Evolutionary conservation across 2,888 invertebrate species (phyloP).

Genomic region (Phrixothrix hirtus): DNA sequence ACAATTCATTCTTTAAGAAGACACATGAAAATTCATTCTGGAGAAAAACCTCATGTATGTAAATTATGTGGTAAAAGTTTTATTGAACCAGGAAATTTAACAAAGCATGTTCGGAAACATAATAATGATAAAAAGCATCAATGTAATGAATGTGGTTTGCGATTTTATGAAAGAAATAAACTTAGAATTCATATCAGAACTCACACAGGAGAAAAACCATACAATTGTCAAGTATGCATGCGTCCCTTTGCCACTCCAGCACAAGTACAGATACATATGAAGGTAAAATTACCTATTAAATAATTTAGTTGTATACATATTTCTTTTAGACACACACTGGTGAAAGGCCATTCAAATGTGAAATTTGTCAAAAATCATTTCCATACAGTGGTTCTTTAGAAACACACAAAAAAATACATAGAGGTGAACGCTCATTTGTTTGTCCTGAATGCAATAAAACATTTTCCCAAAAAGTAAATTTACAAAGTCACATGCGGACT

Average conservation of each 20-base stretch:
- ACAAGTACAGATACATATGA: slow-evolving; percentile 43
- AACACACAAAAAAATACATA: slow-evolving; percentile 42
- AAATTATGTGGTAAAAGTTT: slow-evolving; percentile 37
- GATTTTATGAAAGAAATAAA: slow-evolving; percentile 45
- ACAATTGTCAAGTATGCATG: slow-evolving; percentile 38
- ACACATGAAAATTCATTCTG: slow-evolving; percentile 32
- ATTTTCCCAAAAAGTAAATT: slow-evolving; percentile 42
- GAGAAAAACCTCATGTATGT: slow-evolving; percentile 32
- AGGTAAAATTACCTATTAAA: slow-evolving; percentile 24
- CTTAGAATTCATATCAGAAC: slow-evolving; percentile 41
- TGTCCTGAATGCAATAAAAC: slow-evolving; percentile 41
- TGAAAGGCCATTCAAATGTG: slow-evolving; percentile 40
- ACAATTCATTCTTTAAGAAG: slow-evolving; percentile 30
- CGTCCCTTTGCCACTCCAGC: slow-evolving; percentile 39
- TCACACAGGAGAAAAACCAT: slow-evolving; percentile 44
- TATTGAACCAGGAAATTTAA: slow-evolving; percentile 39
- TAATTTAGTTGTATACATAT: slow-evolving; percentile 2
- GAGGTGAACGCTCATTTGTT: slow-evolving; percentile 36
- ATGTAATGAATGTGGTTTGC: slow-evolving; percentile 42
- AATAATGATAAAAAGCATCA: slow-evolving; percentile 41
- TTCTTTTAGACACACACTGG: slow-evolving; percentile 41
- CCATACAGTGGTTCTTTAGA: slow-evolving; percentile 41
- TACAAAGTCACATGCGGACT: slow-evolving; percentile 39
- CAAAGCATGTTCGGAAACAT: slow-evolving; percentile 41
- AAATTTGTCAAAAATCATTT: slow-evolving; percentile 41